Evolutionary conservation across 2,113 vertebrate species (phyloP).

Genomic region (Perca fluviatilis): DNA sequence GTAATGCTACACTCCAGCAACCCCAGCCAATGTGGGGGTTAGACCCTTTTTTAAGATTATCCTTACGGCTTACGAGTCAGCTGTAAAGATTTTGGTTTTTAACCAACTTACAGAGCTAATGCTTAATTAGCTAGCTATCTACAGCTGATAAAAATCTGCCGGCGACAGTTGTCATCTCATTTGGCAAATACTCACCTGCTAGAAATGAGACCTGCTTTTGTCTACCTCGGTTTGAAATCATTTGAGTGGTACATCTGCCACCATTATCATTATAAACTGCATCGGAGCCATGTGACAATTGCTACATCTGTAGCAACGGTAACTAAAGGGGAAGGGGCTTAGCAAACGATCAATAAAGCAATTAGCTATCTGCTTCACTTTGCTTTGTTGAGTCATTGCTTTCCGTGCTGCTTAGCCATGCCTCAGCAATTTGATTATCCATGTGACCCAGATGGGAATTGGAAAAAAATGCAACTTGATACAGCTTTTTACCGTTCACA

Average conservation of each 20-base stretch:
- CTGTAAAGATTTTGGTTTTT: background rate
- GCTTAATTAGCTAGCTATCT: background rate
- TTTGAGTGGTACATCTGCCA: background rate
- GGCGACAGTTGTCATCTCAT: background rate
- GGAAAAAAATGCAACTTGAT: background rate
- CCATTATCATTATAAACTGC: background rate
- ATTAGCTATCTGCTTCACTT: background rate
- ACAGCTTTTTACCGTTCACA: background rate
- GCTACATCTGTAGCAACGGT: background rate
- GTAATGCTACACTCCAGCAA: background rate
- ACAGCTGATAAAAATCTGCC: background rate
- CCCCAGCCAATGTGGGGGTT: too few relatives aligned
- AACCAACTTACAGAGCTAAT: background rate
- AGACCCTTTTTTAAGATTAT: background rate
- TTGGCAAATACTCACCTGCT: background rate
- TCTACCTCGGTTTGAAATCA: conserved; percentile 4
- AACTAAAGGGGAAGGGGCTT: background rate
- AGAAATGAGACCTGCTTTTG: background rate
- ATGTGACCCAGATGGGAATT: background rate
- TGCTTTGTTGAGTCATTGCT: background rate
- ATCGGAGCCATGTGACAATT: background rate
- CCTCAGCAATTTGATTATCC: conserved; percentile 9
- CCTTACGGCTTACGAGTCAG: background rate
- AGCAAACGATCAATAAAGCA: background rate
- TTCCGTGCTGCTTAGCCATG: background rate